These are phyloP conservation scores for Rafetus swinhoei DNA, from an alignment of 2,113 vertebrate species.

Conservation along the genomic window DNA sequence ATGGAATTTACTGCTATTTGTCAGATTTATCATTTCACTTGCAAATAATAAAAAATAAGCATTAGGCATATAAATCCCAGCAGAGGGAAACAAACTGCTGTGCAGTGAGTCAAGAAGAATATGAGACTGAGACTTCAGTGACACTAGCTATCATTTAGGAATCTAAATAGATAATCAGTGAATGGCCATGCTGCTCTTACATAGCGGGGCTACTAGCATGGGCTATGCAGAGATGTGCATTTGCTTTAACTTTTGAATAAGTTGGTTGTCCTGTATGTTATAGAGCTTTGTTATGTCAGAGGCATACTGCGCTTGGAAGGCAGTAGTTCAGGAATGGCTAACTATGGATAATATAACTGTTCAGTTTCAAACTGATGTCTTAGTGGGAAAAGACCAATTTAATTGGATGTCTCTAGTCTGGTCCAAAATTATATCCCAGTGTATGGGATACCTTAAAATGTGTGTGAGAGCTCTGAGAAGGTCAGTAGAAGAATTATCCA, in stretches of 20 bases:
- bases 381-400: neutral
- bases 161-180: neutral
- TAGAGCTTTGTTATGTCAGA: neutral
- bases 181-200: neutral
- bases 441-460: neutral
- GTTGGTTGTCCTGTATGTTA: neutral
- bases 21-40: neutral
- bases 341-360: neutral
- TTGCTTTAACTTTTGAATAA: slow-evolving; percentile 5
- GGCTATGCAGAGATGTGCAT: neutral
- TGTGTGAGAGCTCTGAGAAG: neutral
- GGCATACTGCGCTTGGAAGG: neutral
- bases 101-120: neutral
- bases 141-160: neutral
- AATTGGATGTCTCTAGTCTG: neutral
- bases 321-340: neutral
- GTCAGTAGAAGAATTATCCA: neutral
- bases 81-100: neutral
- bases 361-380: neutral
- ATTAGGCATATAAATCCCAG: neutral
- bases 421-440: neutral
- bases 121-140: fast-evolving
- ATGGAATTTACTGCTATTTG: neutral
- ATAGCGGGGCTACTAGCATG: neutral
- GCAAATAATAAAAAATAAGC: neutral